Conservation (phyloP, 2,113 vertebrate species). For the Rhinichthys klamathensis region DNA sequence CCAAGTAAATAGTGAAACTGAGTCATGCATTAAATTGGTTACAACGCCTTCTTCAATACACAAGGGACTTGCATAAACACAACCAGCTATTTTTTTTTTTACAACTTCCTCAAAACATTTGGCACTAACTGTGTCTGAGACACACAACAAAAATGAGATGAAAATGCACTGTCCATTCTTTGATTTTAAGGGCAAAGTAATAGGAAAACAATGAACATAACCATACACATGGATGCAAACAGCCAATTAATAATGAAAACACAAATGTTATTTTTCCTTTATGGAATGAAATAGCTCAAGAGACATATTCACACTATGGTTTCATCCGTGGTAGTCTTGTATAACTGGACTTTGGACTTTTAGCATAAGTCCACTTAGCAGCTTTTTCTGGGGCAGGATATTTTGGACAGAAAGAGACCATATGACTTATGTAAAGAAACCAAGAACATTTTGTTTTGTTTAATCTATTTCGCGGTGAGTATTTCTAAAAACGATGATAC, state of each 20-base stretch:
- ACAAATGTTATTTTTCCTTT: neutral
- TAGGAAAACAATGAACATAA: neutral
- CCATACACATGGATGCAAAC: neutral
- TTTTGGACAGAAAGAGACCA: neutral
- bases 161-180: constrained; percentile 1
- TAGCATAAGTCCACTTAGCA: neutral
- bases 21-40: constrained; percentile 49
- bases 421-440: neutral
- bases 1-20: constrained; percentile 7
- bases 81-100: neutral
- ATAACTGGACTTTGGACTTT: neutral
- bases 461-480: too few species aligned
- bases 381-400: neutral
- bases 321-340: neutral
- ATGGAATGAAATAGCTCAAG: neutral
- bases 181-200: neutral
- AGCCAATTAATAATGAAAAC: constrained; percentile 5
- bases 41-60: neutral
- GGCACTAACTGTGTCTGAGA: neutral
- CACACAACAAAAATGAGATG: neutral
- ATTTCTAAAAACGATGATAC: neutral
- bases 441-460: neutral
- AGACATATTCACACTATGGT: neutral
- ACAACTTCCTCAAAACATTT: constrained; percentile 1
- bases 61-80: constrained; percentile 6